phyloP scores from a whole-genome alignment of 2,888 invertebrate species.

The Salpingus planirostris region DNA sequence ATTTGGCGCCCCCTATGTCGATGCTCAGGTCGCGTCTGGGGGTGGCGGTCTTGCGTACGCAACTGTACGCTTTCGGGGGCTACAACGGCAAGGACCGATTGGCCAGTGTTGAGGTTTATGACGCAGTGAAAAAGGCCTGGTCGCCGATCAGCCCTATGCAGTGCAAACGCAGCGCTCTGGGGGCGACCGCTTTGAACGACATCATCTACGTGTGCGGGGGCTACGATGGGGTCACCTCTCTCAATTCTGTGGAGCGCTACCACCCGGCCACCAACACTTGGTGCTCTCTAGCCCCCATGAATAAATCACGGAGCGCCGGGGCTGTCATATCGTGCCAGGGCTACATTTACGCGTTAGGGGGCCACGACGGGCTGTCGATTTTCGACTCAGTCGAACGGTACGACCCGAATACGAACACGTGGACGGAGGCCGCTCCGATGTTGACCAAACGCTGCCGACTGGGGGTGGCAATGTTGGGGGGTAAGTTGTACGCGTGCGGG shows the following conservation, averaged over 20 bases:
- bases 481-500: slow-evolving; percentile 75
- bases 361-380: slow-evolving; percentile 81
- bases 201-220: slow-evolving; percentile 78
- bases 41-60: slow-evolving; percentile 72
- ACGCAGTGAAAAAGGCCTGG: slow-evolving; percentile 65
- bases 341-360: slow-evolving; percentile 73
- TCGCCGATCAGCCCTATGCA: slow-evolving; percentile 70
- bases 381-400: slow-evolving; percentile 80
- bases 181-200: slow-evolving; percentile 70
- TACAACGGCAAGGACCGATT: slow-evolving; percentile 78
- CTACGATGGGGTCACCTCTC: slow-evolving; percentile 74
- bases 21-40: slow-evolving; percentile 77
- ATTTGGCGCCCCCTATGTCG: slow-evolving; percentile 71
- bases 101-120: slow-evolving; percentile 77
- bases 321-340: slow-evolving; percentile 44
- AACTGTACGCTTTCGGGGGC: slow-evolving; percentile 73
- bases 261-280: slow-evolving; percentile 64
- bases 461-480: slow-evolving; percentile 72
- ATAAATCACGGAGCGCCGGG: slow-evolving; percentile 47
- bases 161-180: slow-evolving; percentile 71
- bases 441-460: slow-evolving; percentile 69
- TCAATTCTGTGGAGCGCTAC: slow-evolving; percentile 76
- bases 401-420: slow-evolving; percentile 62
- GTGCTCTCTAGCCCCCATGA: slow-evolving; percentile 65
- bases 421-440: slow-evolving; percentile 73